Evolutionary conservation across 1,140 invertebrate genomes (phyloP).

Genomic region (Drosophila seguyi): DNA sequence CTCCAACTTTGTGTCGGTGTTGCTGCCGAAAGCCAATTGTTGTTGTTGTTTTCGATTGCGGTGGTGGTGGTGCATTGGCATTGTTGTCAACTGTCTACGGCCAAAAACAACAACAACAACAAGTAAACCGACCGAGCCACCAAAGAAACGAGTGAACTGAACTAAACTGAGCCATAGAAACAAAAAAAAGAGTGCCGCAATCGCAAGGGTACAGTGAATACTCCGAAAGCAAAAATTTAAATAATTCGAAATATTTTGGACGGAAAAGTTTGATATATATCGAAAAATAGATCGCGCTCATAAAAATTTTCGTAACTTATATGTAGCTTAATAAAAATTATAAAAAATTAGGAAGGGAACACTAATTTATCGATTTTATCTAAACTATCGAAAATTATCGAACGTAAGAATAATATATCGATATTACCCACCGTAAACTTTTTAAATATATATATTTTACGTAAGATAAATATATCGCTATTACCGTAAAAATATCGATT

Average conservation of each 20-base stretch:
- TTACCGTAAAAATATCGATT: no score
- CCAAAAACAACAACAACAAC: background rate
- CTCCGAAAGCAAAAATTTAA: no score
- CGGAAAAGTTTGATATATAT: background rate
- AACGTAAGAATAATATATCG: no score
- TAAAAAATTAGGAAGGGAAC: background rate
- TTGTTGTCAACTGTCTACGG: constrained; percentile 35
- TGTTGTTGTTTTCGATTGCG: constrained; percentile 1
- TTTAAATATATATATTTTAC: no score
- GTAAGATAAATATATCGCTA: no score
- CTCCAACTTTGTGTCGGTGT: constrained; percentile 11
- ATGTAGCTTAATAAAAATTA: background rate
- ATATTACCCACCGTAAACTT: no score
- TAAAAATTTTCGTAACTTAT: no score
- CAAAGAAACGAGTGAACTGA: constrained; percentile 32
- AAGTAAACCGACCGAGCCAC: constrained; percentile 11
- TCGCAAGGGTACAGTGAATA: constrained; percentile 16
- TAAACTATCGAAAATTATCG: no score
- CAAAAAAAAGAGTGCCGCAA: constrained; percentile 9
- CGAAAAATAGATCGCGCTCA: background rate
- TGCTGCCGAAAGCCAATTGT: constrained; percentile 1
- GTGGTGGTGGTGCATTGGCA: constrained; percentile 22
- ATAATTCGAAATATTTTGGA: background rate
- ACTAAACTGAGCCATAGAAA: constrained; percentile 1
- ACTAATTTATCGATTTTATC: background rate